Percentiles rank a stretch among this genome's conserved stretches.
Conservation (phyloP, 2,888 invertebrate species). For the Plebejus anna region DNA sequence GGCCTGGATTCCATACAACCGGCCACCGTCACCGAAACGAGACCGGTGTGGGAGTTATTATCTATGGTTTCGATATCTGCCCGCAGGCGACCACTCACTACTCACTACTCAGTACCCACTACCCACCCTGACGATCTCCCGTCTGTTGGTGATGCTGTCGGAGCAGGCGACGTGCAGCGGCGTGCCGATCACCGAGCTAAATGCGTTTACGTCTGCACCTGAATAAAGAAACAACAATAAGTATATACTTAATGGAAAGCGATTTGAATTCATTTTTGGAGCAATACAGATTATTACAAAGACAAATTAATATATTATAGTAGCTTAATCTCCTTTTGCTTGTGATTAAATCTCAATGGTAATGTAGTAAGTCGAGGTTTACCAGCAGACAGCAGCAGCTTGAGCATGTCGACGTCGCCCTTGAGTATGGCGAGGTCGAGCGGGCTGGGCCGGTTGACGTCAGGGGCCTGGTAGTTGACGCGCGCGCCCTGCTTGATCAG, state of each 20-base stretch:
- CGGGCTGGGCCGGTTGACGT: slow-evolving; percentile 87
- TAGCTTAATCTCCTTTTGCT: too few relatives aligned
- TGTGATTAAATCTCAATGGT: too few relatives aligned
- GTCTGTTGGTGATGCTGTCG: slow-evolving; percentile 86
- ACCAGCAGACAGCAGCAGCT: slow-evolving; percentile 86
- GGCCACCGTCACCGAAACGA: too few relatives aligned
- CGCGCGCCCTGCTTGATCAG: slow-evolving; percentile 90
- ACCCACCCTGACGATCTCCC: slow-evolving; percentile 77
- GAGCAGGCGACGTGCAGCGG: slow-evolving; percentile 91
- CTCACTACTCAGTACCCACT: too few relatives aligned
- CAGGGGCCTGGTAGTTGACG: slow-evolving; percentile 82
- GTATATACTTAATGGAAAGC: background rate
- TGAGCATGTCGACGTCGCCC: slow-evolving; percentile 86
- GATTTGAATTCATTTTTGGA: background rate
- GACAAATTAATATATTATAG: too few relatives aligned
- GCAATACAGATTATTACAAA: background rate
- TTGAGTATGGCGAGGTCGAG: slow-evolving; percentile 92
- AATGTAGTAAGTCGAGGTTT: slow-evolving; percentile 35
- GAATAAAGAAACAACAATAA: slow-evolving; percentile 31
- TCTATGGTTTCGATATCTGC: background rate
- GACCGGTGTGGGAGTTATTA: too few relatives aligned
- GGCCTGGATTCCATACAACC: too few relatives aligned
- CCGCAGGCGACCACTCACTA: slow-evolving; percentile 29
- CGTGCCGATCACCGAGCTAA: slow-evolving; percentile 89
- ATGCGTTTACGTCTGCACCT: slow-evolving; percentile 90